Evolutionary conservation across 2,113 vertebrate species (phyloP).

Genomic region (Myrmophylax atrothorax): DNA sequence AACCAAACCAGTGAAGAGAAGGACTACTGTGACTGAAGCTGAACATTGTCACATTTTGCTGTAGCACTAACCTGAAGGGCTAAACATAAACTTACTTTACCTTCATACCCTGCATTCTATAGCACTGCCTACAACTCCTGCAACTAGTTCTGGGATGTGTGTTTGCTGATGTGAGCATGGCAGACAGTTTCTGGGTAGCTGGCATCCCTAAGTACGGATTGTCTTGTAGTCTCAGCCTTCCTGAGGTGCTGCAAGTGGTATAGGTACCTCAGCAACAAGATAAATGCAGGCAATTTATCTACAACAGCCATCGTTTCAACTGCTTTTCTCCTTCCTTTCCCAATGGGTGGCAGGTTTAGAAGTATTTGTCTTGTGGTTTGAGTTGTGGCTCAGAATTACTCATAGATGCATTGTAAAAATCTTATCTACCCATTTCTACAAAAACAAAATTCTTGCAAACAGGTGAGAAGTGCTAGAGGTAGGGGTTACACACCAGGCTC

Average conservation of each 20-base stretch:
- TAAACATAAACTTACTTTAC: not conserved
- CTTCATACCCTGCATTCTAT: not conserved
- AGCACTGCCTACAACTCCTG: not conserved
- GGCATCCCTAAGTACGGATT: not conserved
- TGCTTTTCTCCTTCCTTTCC: not conserved
- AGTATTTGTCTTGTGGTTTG: not conserved
- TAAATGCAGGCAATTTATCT: not conserved
- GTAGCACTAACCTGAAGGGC: not conserved
- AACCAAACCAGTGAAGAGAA: not conserved
- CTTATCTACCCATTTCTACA: not conserved
- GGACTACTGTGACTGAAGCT: not conserved
- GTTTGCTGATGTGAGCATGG: not conserved
- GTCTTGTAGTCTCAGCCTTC: not conserved
- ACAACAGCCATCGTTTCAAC: not conserved
- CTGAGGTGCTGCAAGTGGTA: not conserved
- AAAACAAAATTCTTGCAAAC: not conserved
- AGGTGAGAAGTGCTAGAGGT: not conserved
- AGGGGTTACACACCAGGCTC: not conserved
- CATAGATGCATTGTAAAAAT: not conserved
- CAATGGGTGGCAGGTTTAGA: not conserved
- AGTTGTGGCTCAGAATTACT: not conserved
- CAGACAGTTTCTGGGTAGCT: not conserved
- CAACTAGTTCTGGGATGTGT: not conserved
- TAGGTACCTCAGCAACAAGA: not conserved
- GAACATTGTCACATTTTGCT: not conserved